Base-by-base conservation (phyloP, 2,888 invertebrate genomes). In the Scaptomyza cyrtandrae region DNA sequence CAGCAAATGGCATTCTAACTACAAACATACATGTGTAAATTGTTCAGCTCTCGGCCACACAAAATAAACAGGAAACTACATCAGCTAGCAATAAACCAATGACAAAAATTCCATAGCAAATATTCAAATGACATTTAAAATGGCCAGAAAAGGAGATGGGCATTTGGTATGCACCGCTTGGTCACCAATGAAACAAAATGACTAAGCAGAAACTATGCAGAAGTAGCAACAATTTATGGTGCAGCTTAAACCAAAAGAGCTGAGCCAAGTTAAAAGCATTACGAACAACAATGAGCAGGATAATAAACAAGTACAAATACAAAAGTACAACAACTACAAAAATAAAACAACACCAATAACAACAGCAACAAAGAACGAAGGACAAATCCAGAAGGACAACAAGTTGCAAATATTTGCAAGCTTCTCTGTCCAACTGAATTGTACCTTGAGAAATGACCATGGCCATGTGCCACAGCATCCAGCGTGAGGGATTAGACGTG, bases 201-300 rank as follows among this genome's bases (percentile, higher is more conserved):
- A 70, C 69, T 67, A 67, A 65, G 60, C 60, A 69, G 54, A 58
- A 77, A 78, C 56, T 70, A 70, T 63, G 68, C 68, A 58, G 59
- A 81, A 81, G 79, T 75, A 65, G 72, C 72, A 76, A 69, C 66
- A 76, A 81, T 84, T 78, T 76, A 78, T 75, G 59, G 66, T 68
- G 66, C 67, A 71, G 86, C 71, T 84, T 80, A 77, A 84, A 71
- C 81, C 79, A 77, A 80, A 41, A 76, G 75, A 83, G 76, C 86
- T 77, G 72, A 84, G 84, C 76, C 79, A 75, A 80, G 69, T 71
- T 78, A 83, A 87, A 83, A 80, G 77, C 77, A 86, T 70, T 75
- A 83, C 81, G 71, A 77, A 75, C 80, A 78, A 82, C 78, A 78
- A 69, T 81, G 78, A 78, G 61, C 62, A 73, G 73, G 62, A 82